These are phyloP conservation scores for Hippolais icterina DNA, from an alignment of 2,113 vertebrate species.

Conservation along the genomic window DNA sequence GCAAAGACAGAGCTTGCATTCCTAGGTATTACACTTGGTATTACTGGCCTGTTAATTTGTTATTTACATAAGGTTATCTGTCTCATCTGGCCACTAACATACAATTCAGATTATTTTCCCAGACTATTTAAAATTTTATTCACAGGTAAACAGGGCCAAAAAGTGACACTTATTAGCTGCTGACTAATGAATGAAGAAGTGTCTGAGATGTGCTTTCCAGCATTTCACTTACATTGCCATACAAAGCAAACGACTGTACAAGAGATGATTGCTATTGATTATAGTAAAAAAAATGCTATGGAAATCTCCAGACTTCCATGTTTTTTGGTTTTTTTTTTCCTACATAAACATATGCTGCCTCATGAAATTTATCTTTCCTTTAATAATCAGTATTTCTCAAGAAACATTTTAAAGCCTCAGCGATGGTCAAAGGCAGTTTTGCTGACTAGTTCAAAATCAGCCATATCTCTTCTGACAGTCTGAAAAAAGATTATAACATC, in stretches of 20 bases:
- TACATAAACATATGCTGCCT: not conserved
- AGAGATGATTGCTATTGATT: not conserved
- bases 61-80: not conserved
- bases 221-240: not conserved
- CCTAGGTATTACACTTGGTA: not conserved
- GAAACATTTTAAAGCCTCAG: not conserved
- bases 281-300: not conserved
- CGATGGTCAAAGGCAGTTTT: not conserved
- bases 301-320: not conserved
- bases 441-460: not conserved
- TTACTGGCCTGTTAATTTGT: not conserved
- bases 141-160: not conserved
- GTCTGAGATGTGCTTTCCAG: not conserved
- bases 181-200: not conserved
- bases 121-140: not conserved
- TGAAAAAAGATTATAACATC: not conserved
- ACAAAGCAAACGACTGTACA: not conserved
- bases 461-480: not conserved
- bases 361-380: not conserved
- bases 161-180: not conserved
- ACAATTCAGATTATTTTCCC: not conserved
- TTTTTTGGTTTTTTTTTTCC: not conserved
- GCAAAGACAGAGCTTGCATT: not conserved
- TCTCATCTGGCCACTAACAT: not conserved
- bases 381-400: not conserved